A percentile compares a stretch with the other conserved stretches of the same genome.
Conservation (phyloP, 2,888 invertebrate genomes). For the Mesorhabditis sp. region DNA sequence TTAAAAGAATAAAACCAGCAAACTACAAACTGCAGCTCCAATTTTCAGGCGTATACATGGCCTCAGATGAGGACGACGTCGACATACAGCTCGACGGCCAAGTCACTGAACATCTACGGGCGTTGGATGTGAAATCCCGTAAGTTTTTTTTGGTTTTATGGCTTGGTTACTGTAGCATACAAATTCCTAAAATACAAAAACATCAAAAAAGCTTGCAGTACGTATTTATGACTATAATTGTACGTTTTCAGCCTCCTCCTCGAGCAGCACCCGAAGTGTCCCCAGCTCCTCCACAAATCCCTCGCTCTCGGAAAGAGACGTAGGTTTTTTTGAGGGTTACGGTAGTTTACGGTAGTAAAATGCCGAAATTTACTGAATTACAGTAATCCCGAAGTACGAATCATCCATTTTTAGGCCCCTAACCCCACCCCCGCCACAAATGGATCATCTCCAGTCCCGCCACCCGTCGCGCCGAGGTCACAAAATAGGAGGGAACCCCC, state of each 20-base stretch:
- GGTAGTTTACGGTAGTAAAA: neutral
- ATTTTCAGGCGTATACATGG: slow-evolving; percentile 24
- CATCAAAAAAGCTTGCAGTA: too few relatives aligned
- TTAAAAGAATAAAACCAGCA: too few relatives aligned
- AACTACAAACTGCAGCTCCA: too few relatives aligned
- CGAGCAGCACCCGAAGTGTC: neutral
- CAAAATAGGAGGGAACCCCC: slow-evolving; percentile 14
- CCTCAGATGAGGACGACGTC: slow-evolving; percentile 34
- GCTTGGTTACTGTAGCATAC: neutral
- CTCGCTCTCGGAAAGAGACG: slow-evolving; percentile 2
- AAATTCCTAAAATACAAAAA: too few relatives aligned
- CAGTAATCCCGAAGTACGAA: too few relatives aligned
- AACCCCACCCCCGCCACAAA: neutral
- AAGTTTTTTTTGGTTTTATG: slow-evolving; percentile 1
- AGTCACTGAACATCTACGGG: slow-evolving; percentile 36
- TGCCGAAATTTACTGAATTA: too few relatives aligned
- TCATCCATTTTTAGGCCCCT: too few relatives aligned
- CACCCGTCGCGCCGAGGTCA: slow-evolving; percentile 17
- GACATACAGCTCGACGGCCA: slow-evolving; percentile 40
- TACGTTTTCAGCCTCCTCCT: neutral
- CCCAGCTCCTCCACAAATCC: slow-evolving; percentile 13
- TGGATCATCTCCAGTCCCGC: slow-evolving; percentile 13
- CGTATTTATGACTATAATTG: too few relatives aligned
- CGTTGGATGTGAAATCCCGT: slow-evolving; percentile 19
- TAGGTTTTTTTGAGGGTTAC: neutral